These are phyloP conservation scores for Physella acuta DNA, from an alignment of 1,140 invertebrate genomes.

Conservation along the genomic window DNA sequence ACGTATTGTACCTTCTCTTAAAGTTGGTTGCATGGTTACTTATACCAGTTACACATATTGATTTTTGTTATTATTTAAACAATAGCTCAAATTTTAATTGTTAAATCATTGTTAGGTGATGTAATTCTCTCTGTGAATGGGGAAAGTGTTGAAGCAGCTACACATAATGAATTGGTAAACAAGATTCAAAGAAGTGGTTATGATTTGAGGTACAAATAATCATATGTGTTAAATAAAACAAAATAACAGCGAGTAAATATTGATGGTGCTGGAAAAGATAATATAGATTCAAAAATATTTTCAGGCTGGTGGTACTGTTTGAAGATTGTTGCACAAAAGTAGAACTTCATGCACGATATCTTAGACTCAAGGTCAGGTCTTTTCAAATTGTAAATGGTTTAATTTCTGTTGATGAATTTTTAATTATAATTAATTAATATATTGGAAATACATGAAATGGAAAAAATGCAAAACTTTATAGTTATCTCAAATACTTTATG, in stretches of 20 bases:
- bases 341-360: conserved; percentile 41
- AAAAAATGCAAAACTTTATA: too few species aligned
- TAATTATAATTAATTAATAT: too few species aligned
- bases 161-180: conserved; percentile 86
- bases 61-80: not conserved
- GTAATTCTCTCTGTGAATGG: conserved; percentile 94
- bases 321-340: conserved; percentile 91
- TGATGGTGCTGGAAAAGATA: too few species aligned
- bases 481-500: too few species aligned
- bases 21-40: not conserved
- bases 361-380: conserved; percentile 47
- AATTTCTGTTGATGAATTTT: too few species aligned
- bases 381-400: too few species aligned
- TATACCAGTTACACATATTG: not conserved
- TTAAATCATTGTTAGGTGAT: conserved; percentile 71
- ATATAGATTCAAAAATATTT: conserved; percentile 24
- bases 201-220: conserved; percentile 67
- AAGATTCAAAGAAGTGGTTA: conserved; percentile 80
- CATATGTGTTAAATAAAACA: too few species aligned
- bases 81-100: not conserved
- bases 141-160: conserved; percentile 82
- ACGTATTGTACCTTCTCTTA: too few species aligned
- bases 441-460: too few species aligned
- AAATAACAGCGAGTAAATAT: too few species aligned
- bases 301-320: conserved; percentile 84